Percentiles rank a stretch among this genome's conserved stretches.
Conservation (phyloP, 2,888 invertebrate genomes). For the Drosophila atroscutellata region DNA sequence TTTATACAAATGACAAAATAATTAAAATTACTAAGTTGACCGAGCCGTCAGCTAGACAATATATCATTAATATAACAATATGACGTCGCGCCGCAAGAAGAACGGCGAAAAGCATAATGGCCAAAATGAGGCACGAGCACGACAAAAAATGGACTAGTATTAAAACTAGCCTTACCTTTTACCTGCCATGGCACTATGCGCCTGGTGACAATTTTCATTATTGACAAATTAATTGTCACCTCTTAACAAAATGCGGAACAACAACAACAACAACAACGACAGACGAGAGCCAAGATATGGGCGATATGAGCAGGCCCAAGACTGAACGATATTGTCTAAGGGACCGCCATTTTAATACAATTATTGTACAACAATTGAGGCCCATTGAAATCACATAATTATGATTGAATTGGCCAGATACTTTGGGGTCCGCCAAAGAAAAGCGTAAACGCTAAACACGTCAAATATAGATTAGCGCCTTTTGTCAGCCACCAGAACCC, state of each 20-base stretch:
- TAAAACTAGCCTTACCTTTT: conserved; percentile 29
- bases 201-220: conserved; percentile 72
- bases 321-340: conserved; percentile 15
- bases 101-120: conserved; percentile 41
- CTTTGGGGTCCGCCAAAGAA: conserved; percentile 23
- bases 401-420: conserved; percentile 68
- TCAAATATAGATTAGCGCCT: conserved; percentile 82
- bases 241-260: conserved; percentile 79
- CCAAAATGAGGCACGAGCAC: conserved; percentile 59
- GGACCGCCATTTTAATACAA: conserved; percentile 58
- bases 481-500: conserved; percentile 44
- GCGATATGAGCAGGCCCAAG: not conserved
- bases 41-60: conserved; percentile 66
- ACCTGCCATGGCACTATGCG: not conserved
- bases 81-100: conserved; percentile 29
- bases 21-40: conserved; percentile 69
- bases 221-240: conserved; percentile 85
- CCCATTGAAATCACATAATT: conserved; percentile 77
- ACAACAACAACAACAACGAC: conserved; percentile 3
- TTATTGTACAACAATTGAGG: conserved; percentile 44
- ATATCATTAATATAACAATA: conserved; percentile 62
- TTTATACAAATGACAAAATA: conserved; percentile 80
- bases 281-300: conserved; percentile 20
- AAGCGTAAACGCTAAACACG: conserved; percentile 77
- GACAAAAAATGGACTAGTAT: conserved; percentile 27